Conservation (phyloP, 2,888 invertebrate genomes). For the Sabellastarte sp. region DNA sequence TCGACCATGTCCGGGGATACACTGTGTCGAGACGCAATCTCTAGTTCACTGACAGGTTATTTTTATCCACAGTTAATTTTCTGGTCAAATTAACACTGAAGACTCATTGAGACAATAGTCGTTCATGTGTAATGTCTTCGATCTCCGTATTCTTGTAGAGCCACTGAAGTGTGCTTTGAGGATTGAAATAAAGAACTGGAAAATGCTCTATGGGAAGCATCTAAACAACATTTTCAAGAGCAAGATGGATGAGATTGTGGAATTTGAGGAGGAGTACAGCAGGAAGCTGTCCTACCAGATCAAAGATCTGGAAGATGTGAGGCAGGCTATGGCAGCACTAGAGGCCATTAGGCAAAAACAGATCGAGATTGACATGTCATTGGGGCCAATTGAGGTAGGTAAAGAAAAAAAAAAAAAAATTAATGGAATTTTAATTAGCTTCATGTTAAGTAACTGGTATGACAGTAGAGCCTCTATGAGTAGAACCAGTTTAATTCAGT, state of each 20-base stretch:
- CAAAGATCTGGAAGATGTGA: conserved; percentile 67
- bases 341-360: conserved; percentile 72
- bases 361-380: conserved; percentile 69
- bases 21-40: too few relatives aligned
- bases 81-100: too few relatives aligned
- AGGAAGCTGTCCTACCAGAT: conserved; percentile 68
- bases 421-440: too few relatives aligned
- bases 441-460: not conserved
- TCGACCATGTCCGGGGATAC: too few relatives aligned
- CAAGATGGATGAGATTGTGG: conserved; percentile 70
- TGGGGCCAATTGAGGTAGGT: conserved; percentile 69
- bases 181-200: conserved; percentile 80
- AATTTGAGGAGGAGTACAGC: conserved; percentile 75
- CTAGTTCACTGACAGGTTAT: too few relatives aligned
- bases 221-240: conserved; percentile 71
- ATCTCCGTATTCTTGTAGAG: too few relatives aligned
- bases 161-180: conserved; percentile 62
- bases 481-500: too few relatives aligned
- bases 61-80: too few relatives aligned
- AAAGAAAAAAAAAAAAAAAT: not conserved
- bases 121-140: too few relatives aligned
- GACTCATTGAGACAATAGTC: too few relatives aligned
- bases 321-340: conserved; percentile 78
- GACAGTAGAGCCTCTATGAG: too few relatives aligned
- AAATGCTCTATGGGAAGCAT: conserved; percentile 70